Conservation (phyloP, 2,113 vertebrate genomes). For the Delphinapterus leucas region DNA sequence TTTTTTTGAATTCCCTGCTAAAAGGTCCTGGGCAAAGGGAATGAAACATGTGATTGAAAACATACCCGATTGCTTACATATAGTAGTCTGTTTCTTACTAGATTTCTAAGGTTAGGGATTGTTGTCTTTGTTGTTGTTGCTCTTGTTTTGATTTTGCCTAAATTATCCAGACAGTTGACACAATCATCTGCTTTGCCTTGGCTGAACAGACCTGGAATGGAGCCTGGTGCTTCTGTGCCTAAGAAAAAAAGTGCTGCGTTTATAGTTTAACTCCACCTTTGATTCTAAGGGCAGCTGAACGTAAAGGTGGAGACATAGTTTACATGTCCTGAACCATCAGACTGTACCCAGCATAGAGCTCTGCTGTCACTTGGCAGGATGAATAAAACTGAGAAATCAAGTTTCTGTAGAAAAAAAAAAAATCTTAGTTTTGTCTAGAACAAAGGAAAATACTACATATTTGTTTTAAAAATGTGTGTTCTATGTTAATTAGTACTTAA, state of each 20-base stretch:
- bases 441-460: background rate
- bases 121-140: background rate
- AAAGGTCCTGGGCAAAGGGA: background rate
- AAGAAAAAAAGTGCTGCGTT: background rate
- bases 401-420: background rate
- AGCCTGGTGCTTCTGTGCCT: background rate
- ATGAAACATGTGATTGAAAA: background rate
- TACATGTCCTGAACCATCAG: background rate
- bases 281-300: background rate
- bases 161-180: background rate
- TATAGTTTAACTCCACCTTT: background rate
- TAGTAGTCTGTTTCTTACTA: background rate
- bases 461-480: background rate
- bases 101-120: background rate
- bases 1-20: constrained; percentile 23
- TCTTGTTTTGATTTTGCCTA: constrained; percentile 8
- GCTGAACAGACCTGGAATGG: background rate
- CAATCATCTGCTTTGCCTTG: background rate
- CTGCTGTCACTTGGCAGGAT: background rate
- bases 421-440: background rate
- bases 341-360: background rate
- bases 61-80: background rate
- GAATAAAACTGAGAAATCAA: background rate
- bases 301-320: background rate
- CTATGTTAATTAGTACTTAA: background rate